Evolutionary conservation across 1,140 invertebrate genomes (phyloP), one percentile per base, ranked within the genome.

Genomic region (Eumeta japonica): DNA sequence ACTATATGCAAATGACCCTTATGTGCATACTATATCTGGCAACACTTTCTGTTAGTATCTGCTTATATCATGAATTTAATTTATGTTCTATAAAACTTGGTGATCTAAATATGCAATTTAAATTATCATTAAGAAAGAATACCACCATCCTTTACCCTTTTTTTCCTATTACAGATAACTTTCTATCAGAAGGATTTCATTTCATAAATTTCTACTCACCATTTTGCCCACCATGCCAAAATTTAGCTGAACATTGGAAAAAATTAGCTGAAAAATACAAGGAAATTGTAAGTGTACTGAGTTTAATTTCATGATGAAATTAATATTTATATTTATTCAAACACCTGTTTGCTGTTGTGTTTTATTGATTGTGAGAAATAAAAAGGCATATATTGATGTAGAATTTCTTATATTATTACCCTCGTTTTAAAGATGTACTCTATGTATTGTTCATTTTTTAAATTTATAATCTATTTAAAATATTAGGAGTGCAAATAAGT

Each of bases 131-230:
- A 24, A 24, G 7, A 24, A n/a, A n/a, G n/a, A n/a, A n/a, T n/a
- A n/a, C n/a, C n/a, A n/a, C n/a, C n/a, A n/a, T n/a, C n/a, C n/a
- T n/a, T n/a, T n/a, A n/a, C n/a, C n/a, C n/a, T n/a, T n/a, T n/a
- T n/a, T n/a, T n/a, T n/a, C n/a, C n/a, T 37, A 16, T 63, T 70
- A 35, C 55, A 73, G 68, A 58, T 38, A 45, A 39, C 31, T 63
- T 59, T 41, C 76, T 83, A 24, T 83, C 80, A 12, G 76, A 83
- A 28, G 85, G 77, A 72, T 64, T 87, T 12, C 90, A 90, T 87
- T 86, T 93, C 52, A 80, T 93, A 33, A 92, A 93, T 66, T 93
- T 86, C 62, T 93, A 90, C 63, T 91, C 89, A 7, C 86, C 89
- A 5, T 85, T 85, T 66, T 93, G 90, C 62, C 84, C 83, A 10